These are phyloP conservation scores for Hybognathus amarus DNA, from an alignment of 2,797 vertebrate species.

Conservation along the genomic window DNA sequence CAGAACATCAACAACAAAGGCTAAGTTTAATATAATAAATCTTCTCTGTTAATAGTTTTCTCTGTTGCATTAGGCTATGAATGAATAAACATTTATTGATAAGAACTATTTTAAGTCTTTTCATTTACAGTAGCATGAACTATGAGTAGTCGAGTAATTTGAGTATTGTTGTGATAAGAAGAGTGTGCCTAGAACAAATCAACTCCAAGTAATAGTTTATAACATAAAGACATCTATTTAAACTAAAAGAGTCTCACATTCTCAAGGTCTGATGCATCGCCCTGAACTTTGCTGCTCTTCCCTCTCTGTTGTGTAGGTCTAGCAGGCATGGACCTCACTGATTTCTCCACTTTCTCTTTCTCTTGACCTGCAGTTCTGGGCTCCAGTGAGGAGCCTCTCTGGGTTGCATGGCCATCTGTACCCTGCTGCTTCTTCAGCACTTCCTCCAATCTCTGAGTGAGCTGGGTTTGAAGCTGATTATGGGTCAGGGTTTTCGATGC, in stretches of 20 bases:
- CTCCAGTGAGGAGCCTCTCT: conserved; percentile 18
- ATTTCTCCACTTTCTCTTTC: conserved; percentile 49
- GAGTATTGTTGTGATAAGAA: too few species aligned
- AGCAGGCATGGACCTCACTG: conserved; percentile 41
- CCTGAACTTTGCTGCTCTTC: conserved; percentile 25
- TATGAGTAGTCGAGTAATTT: too few species aligned
- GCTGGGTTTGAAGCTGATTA: conserved; percentile 67
- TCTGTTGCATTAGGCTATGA: too few species aligned
- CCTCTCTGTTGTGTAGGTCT: conserved; percentile 54
- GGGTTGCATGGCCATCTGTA: neutral
- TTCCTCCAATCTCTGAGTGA: conserved; percentile 69
- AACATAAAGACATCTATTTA: neutral
- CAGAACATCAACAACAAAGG: conserved; percentile 54
- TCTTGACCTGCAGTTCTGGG: conserved; percentile 25
- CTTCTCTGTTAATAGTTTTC: neutral
- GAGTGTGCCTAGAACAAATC: neutral
- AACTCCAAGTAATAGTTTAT: neutral
- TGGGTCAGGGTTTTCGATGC: conserved; percentile 57
- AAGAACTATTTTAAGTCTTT: too few species aligned
- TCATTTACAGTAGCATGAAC: too few species aligned
- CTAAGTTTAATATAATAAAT: neutral
- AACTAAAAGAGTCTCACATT: conserved; percentile 63
- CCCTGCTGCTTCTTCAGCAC: conserved; percentile 59
- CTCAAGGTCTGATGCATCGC: conserved; percentile 54
- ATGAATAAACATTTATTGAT: too few species aligned